These are phyloP conservation scores for Isaurus tuberculatus DNA, from an alignment of 92 coral and sea anemone genomes.

Conservation along the genomic window DNA sequence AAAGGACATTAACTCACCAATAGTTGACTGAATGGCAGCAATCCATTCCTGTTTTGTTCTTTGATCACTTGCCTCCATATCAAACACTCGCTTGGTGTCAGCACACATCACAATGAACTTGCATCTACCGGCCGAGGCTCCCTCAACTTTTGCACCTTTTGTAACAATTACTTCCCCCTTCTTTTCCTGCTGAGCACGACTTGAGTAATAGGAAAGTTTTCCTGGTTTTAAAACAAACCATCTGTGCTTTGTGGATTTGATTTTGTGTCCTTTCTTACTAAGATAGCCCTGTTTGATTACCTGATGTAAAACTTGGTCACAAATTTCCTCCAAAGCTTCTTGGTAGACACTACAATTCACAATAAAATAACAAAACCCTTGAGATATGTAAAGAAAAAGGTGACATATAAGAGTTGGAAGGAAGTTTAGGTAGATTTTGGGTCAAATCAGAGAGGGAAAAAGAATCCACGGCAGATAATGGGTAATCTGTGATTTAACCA, in stretches of 20 bases:
- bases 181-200: conserved; percentile 74
- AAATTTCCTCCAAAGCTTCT: conserved; percentile 91
- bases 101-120: conserved; percentile 83
- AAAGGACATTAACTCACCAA: conserved; percentile 62
- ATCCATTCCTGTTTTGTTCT: conserved; percentile 95
- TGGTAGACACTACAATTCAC: conserved; percentile 63
- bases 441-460: too few relatives aligned
- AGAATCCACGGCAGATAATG: too few relatives aligned
- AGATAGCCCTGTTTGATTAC: conserved; percentile 90
- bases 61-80: conserved; percentile 87
- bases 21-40: conserved; percentile 84
- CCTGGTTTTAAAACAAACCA: conserved; percentile 96
- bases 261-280: conserved; percentile 90
- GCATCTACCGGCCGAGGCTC: conserved; percentile 74
- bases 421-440: too few relatives aligned
- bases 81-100: conserved; percentile 71
- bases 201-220: conserved; percentile 75
- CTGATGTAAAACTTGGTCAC: conserved; percentile 76
- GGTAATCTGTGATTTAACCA: too few relatives aligned
- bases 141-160: conserved; percentile 74
- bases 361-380: neutral
- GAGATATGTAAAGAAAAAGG: neutral
- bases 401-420: neutral
- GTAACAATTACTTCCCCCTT: conserved; percentile 82
- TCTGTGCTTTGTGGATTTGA: conserved; percentile 83